Percentiles rank a stretch among this genome's conserved stretches.
phyloP scores from a whole-genome alignment of 1,140 invertebrate genomes.

The Mesaphorura yosii region DNA sequence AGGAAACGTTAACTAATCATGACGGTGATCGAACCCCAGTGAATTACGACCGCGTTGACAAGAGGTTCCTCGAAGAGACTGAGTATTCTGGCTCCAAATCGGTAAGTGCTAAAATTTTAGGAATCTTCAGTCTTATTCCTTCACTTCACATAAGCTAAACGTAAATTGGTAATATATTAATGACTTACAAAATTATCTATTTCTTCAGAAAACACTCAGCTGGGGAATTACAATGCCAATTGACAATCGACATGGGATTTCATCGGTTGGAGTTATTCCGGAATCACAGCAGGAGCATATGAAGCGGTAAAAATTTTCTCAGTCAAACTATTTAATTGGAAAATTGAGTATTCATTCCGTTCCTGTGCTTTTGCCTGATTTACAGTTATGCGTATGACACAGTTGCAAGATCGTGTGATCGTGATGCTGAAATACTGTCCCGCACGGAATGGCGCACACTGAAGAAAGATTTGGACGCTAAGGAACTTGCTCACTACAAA shows the following conservation, averaged over 20 bases:
- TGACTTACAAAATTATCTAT: no score
- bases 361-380: neutral
- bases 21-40: conserved; percentile 29
- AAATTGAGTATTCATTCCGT: neutral
- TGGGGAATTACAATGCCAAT: conserved; percentile 4
- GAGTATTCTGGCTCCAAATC: neutral
- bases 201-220: neutral
- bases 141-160: neutral
- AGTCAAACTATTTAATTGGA: neutral
- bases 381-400: conserved; percentile 21
- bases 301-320: conserved; percentile 5
- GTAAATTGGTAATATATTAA: no score
- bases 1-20: conserved; percentile 27
- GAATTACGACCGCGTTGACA: conserved; percentile 14
- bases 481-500: conserved; percentile 12
- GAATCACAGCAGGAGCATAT: conserved; percentile 5
- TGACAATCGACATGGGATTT: conserved; percentile 5
- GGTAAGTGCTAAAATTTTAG: neutral
- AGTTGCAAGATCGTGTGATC: conserved; percentile 3
- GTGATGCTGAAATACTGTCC: conserved; percentile 9
- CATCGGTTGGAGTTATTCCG: conserved; percentile 14
- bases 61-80: neutral
- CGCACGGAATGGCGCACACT: conserved; percentile 21
- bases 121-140: neutral
- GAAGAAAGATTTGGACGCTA: conserved; percentile 4